These are phyloP conservation scores for Psittacula echo DNA, from an alignment of 2,797 vertebrate species.

Conservation along the genomic window DNA sequence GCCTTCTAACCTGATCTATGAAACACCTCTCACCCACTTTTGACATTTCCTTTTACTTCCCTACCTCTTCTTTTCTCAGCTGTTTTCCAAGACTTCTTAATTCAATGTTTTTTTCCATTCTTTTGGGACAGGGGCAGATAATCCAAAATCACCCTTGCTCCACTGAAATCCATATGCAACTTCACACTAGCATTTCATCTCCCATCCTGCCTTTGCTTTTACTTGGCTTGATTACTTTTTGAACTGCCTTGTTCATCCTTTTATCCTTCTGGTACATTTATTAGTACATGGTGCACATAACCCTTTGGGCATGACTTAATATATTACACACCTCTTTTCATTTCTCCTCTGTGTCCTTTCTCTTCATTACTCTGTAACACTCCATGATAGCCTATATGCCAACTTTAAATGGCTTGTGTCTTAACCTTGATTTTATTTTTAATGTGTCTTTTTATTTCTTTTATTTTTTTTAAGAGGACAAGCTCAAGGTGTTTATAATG, in stretches of 20 bases:
- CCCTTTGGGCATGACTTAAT: conserved; percentile 61
- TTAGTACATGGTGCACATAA: conserved; percentile 59
- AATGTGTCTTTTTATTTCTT: neutral
- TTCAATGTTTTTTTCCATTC: neutral
- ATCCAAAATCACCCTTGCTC: neutral
- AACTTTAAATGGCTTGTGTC: conserved; percentile 30
- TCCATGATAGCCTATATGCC: neutral
- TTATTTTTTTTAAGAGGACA: conserved; percentile 13
- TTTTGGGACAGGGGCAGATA: neutral
- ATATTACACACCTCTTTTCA: conserved; percentile 25
- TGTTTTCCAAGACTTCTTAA: neutral
- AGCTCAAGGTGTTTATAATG: conserved; percentile 20
- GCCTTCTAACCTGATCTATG: neutral
- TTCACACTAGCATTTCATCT: neutral
- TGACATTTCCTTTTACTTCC: neutral
- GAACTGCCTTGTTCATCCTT: conserved; percentile 37
- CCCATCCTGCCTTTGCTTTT: neutral
- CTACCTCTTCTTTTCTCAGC: neutral
- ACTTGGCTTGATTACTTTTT: conserved; percentile 40
- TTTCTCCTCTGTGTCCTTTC: conserved; percentile 67
- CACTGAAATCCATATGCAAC: neutral
- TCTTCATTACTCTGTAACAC: conserved; percentile 48
- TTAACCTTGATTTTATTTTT: conserved; percentile 59
- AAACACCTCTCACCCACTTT: neutral
- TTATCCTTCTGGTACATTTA: conserved; percentile 34